Conservation (phyloP, 2,113 vertebrate genomes). For the Phaethornis superciliosus region DNA sequence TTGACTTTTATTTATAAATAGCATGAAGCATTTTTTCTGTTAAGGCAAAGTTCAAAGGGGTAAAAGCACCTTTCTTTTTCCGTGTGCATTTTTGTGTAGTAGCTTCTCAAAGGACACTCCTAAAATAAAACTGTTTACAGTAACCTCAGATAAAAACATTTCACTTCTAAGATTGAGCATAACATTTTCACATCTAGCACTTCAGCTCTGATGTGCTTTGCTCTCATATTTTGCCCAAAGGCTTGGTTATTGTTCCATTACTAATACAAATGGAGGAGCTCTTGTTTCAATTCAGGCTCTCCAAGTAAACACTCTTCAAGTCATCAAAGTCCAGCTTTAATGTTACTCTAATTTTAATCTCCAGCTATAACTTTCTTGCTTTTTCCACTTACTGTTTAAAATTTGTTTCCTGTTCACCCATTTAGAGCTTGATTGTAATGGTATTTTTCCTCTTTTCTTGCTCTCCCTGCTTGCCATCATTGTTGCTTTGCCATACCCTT, state of each 20-base stretch:
- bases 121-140: slow-evolving; percentile 48
- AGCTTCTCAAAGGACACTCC: slow-evolving; percentile 27
- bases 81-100: neutral
- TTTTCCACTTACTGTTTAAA: neutral
- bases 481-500: neutral
- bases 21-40: neutral
- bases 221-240: slow-evolving; percentile 11
- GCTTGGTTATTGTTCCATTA: slow-evolving; percentile 16
- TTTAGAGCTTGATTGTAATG: neutral
- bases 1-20: neutral
- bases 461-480: neutral
- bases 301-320: neutral
- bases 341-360: neutral
- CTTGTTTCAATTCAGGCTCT: slow-evolving; percentile 20
- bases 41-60: neutral
- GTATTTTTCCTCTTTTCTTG: neutral
- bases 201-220: neutral
- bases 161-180: neutral
- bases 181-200: neutral
- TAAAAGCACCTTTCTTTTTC: neutral
- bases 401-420: neutral
- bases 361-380: neutral
- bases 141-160: slow-evolving; percentile 19
- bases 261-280: slow-evolving; percentile 9
- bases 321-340: neutral